Evolutionary conservation across 1,140 invertebrate species (phyloP), one percentile per base, ranked within the genome.

Genomic region (Nasonia longicornis): DNA sequence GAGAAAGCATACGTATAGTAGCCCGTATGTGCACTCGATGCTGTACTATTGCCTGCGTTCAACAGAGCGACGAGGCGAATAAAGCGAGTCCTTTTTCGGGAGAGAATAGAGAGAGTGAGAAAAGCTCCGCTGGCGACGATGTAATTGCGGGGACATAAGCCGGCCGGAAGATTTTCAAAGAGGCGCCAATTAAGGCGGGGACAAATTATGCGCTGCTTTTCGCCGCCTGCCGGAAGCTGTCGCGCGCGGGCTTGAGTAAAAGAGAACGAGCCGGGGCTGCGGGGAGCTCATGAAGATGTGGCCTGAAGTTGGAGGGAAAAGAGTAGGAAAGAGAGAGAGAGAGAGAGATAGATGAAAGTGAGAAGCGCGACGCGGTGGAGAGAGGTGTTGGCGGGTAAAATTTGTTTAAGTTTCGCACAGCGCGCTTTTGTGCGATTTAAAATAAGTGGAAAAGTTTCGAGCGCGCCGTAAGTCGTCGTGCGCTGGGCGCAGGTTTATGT

Each of bases 101-200:
- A 35, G 31, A 35, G 31, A 35, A 35, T 35, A 35, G 31, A 35
- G 31, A 35, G 16, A 42, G 31, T 3, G 31, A 35, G 16, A 42
- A 42, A 10, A 42, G 38, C 7, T 7, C 38, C 16, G 31, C 10
- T 35, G 35, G 70, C 16, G 31, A 64, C 11, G 22, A 63, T 75
- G 26, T 79, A 73, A 79, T 79, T 79, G 67, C 42, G 58, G 69
- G 29, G 31, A 64, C 48, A 38, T 26, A 71, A 70, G 69, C 45
- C 45, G 45, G 35, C 29, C 29, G 67, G 77, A 38, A 73, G 35
- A 80, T 67, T 74, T 74, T 80, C 78, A 80, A 79, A 79, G 78
- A 66, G 78, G 12, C 58, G 35, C 70, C 78, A 74, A 80, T 80
- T 80, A 80, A 67, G 29, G 58, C 26, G n/a, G 4, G 38, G 67